Evolutionary conservation across 2,113 vertebrate species (phyloP), one percentile per base, ranked within the genome.

Genomic region (Bostrychus sinensis): DNA sequence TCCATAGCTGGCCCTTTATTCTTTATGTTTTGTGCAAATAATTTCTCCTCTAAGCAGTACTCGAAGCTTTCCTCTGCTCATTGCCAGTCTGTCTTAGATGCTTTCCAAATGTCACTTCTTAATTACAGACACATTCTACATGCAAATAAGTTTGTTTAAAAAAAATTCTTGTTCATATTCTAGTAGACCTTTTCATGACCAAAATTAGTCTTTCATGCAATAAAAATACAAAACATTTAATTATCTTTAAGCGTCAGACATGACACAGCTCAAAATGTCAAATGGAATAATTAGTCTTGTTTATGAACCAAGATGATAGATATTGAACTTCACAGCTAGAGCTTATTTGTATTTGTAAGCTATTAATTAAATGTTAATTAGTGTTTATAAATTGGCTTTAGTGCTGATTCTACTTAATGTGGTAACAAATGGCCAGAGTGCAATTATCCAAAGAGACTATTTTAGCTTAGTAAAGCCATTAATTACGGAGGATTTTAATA

Each of bases 321-420:
- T 36, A 36, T 36, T 20, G 5, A 55, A 34, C 46, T 26, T 14
- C 45, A 23, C 20, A 25, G 22, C 45, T 7, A 48, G 14, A 7
- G 16, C 26, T 30, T 54, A 30, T 55, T 34, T 17, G 26, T 60
- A 10, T 34, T 54, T 54, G 38, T 22, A 36, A 43, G 20, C 50
- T 36, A 54, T 25, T 23, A 39, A 46, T 30, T 36, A 14, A 30
- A 17, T n/a, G 7, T 32, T 25, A 30, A 39, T 48, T 30, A 20
- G n/a, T 23, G n/a, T 62, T 51, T 51, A 23, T 45, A 48, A 63
- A 23, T 5, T 11, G 23, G 43, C 23, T 51, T 55, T 16, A 17
- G 23, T 56, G 4, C 39, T 20, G 20, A 56, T 32, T 20, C 23
- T 3, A 10, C 10, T 36, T 10, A 1, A 19, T 11, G 28, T 43